Evolutionary conservation across 2,113 vertebrate genomes (phyloP).

Genomic region (Synodontis membranacea): DNA sequence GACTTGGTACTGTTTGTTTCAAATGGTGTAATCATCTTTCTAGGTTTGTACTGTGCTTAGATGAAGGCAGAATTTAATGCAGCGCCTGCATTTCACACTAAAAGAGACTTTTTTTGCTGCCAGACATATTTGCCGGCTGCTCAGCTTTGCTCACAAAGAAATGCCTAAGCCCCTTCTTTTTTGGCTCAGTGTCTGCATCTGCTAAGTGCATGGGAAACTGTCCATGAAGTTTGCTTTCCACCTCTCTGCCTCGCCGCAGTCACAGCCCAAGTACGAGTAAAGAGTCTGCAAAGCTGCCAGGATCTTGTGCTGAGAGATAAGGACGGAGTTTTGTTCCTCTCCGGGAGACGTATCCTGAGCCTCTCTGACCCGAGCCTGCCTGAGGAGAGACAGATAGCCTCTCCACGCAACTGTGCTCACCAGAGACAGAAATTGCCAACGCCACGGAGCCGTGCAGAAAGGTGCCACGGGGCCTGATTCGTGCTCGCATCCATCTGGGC

Average conservation of each 20-base stretch:
- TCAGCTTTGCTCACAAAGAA: constrained; percentile 34
- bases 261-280: constrained; percentile 36
- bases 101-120: constrained; percentile 28
- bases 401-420: constrained; percentile 38
- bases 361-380: constrained; percentile 37
- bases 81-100: constrained; percentile 21
- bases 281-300: constrained; percentile 46
- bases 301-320: constrained; percentile 44
- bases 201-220: constrained; percentile 39
- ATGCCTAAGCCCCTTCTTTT: constrained; percentile 20
- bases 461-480: constrained; percentile 34
- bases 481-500: constrained; percentile 49
- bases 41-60: background rate
- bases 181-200: constrained; percentile 32
- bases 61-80: background rate
- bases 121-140: constrained; percentile 27
- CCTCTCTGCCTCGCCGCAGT: constrained; percentile 19
- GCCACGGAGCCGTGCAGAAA: background rate
- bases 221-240: constrained; percentile 36
- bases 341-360: constrained; percentile 32
- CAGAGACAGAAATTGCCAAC: constrained; percentile 51
- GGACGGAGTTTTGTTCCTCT: constrained; percentile 47
- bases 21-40: background rate
- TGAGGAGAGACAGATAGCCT: constrained; percentile 50
- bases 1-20: background rate